Percentiles rank a stretch among this genome's conserved stretches.
phyloP scores from a whole-genome alignment of 2,113 vertebrate genomes.

The Pteropus alecto region DNA sequence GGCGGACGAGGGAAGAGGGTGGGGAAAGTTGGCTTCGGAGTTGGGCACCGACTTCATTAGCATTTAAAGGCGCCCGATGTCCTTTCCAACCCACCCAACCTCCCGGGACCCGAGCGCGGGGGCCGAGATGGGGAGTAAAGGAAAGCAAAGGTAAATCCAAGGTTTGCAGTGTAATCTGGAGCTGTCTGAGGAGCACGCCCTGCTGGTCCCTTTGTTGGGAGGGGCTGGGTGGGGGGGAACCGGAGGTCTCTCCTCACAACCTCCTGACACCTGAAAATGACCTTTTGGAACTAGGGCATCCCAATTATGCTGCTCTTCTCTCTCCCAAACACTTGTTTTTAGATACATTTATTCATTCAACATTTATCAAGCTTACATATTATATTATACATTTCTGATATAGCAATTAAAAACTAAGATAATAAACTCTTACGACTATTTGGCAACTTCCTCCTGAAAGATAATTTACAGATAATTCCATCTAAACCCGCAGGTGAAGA shows the following conservation, averaged over 20 bases:
- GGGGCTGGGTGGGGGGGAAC: too few species aligned
- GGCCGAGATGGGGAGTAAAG: fast-evolving
- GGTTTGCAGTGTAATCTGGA: fast-evolving
- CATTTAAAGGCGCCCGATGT: slow-evolving; percentile 75
- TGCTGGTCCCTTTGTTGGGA: not conserved
- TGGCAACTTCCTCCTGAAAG: not conserved
- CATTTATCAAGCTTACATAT: not conserved
- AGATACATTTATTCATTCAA: not conserved
- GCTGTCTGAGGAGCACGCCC: not conserved
- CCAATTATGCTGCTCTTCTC: not conserved
- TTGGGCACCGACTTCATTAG: slow-evolving; percentile 60
- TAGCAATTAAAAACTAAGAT: not conserved
- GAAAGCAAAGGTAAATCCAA: fast-evolving
- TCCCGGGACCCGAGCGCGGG: not conserved
- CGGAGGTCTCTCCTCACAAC: fast-evolving
- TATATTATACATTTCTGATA: not conserved
- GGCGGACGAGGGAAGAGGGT: slow-evolving; percentile 53
- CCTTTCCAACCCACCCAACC: fast-evolving
- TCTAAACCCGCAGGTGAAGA: not conserved
- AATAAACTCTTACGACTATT: not conserved
- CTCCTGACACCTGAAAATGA: not conserved
- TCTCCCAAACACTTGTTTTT: not conserved
- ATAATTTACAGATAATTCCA: not conserved
- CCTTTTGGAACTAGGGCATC: not conserved
- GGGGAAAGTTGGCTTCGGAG: slow-evolving; percentile 47